Evolutionary conservation across 2,797 vertebrate genomes (phyloP), one percentile per base, ranked within the genome.

Genomic region (Pogoniulus pusillus): DNA sequence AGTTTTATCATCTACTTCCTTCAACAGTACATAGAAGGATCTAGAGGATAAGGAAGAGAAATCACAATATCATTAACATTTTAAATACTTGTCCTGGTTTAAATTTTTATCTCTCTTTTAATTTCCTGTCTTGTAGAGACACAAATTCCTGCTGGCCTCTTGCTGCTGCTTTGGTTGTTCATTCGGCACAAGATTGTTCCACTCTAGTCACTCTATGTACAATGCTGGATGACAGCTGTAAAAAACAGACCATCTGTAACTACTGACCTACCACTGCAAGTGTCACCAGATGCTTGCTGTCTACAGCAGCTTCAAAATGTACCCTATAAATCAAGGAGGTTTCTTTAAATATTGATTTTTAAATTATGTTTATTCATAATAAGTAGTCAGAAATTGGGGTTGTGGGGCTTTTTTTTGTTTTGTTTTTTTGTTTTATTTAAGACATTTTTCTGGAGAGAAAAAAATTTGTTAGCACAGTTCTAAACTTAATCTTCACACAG

Each of bases 231-330:
- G 90, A 91, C 93, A 95, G 93, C 86, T 95, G 91, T 70, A 66
- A 87, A 91, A 91, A 93, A 34, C 43, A 93, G 79, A 95, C 86
- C 93, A 95, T 96, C 94, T 96, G 88, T 81, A 95, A 93, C 83
- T 78, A 63, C 3, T 90, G 93, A 93, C 93, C 90, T 78, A 80
- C 70, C 75, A 53, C 81, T 93, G 88, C 78, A 96, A 78, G 84
- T 83, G 91, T 76, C 91, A 93, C 93, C 94, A 96, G 94, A 93
- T 95, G 95, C 91, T 91, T 90, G 87, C 88, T 84, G 32, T 86
- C 94, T 81, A 32, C 89, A 88, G 93, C 74, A 92, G 91, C 85
- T 92, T 86, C 75, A 74, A 88, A 93, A 41, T 0, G 0, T 24
- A 41, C 22, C 45, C 20, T 3, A 78, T 59, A 77, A 93, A 93